A percentile compares a stretch with the other conserved stretches of the same genome.
Conservation (phyloP, 2,113 vertebrate species). For the Apus apus region DNA sequence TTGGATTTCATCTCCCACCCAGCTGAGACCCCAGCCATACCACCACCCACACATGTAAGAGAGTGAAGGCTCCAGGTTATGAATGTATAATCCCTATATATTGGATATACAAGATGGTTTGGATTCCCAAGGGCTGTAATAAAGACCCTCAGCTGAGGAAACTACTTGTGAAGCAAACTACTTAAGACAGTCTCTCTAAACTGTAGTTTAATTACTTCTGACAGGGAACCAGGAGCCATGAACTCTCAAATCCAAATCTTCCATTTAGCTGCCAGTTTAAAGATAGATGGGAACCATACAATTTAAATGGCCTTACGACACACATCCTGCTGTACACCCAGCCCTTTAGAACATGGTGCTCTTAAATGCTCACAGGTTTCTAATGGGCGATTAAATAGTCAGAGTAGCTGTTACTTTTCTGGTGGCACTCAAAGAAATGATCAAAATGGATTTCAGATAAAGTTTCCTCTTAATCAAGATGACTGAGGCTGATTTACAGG, state of each 20-base stretch:
- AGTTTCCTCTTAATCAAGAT: constrained; percentile 23
- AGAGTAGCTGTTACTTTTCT: constrained; percentile 55
- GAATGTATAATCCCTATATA: not conserved
- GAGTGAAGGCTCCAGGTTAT: not conserved
- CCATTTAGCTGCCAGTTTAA: constrained; percentile 23
- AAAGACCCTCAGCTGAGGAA: constrained; percentile 3
- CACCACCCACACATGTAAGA: not conserved
- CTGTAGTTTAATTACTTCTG: constrained; percentile 23
- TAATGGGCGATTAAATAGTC: constrained; percentile 47
- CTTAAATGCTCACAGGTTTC: constrained; percentile 15
- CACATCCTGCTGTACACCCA: not conserved
- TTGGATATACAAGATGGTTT: not conserved
- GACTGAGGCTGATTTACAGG: not conserved
- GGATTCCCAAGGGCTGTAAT: not conserved
- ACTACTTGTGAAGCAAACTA: constrained; percentile 29
- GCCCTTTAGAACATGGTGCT: not conserved
- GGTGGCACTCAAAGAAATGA: constrained; percentile 41
- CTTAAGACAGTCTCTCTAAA: constrained; percentile 22
- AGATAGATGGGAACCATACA: not conserved
- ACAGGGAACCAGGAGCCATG: constrained; percentile 10
- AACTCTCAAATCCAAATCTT: constrained; percentile 1
- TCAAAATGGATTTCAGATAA: constrained; percentile 23
- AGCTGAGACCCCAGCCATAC: not conserved
- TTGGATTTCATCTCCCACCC: not conserved
- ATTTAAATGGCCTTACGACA: not conserved